phyloP scores from a whole-genome alignment of 2,797 vertebrate genomes.

The Avahi laniger region DNA sequence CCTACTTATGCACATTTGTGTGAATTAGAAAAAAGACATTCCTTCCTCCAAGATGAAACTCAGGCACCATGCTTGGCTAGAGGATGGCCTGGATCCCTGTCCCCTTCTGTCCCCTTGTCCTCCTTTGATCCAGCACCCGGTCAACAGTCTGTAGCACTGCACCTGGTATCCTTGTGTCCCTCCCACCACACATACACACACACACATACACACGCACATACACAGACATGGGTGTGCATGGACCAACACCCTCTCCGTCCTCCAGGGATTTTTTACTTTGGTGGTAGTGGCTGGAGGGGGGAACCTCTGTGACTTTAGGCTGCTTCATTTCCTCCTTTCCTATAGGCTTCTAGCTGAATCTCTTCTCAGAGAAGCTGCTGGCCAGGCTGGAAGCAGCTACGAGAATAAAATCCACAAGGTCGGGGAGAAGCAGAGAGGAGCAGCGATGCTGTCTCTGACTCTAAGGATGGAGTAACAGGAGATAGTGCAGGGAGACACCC shows the following conservation, averaged over 20 bases:
- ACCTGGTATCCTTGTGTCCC: not conserved
- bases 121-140: not conserved
- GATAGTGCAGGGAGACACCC: not conserved
- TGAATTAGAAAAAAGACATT: not conserved
- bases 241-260: not conserved
- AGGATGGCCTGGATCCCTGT: not conserved
- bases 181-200: not conserved
- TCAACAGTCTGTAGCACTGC: not conserved
- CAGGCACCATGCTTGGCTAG: not conserved
- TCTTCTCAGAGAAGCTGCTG: not conserved
- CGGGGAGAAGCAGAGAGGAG: not conserved
- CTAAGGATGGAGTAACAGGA: not conserved
- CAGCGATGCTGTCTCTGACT: not conserved
- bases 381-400: not conserved
- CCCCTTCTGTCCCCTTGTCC: rapidly evolving
- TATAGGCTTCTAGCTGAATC: not conserved
- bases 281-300: not conserved
- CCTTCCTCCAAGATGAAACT: not conserved
- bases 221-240: rapidly evolving
- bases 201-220: rapidly evolving
- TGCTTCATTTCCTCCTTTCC: not conserved
- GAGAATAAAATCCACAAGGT: constrained; percentile 22
- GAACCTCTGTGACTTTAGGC: not conserved
- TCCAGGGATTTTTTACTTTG: not conserved
- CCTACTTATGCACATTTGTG: not conserved